phyloP scores from a whole-genome alignment of 2,113 vertebrate species.

The Hepsetus odoe region DNA sequence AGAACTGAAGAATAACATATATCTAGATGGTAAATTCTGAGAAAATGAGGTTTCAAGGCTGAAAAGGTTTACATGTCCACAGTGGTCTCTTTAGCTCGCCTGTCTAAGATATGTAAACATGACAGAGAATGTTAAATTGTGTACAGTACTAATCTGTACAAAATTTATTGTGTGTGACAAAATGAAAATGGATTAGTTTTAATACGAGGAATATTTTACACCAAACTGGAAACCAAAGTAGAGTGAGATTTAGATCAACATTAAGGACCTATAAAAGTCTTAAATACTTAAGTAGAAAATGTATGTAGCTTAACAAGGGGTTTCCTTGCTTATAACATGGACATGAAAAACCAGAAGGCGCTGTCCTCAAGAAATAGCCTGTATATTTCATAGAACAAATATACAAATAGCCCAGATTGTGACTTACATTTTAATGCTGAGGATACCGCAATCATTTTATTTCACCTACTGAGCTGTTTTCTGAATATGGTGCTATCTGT shows the following conservation, averaged over 20 bases:
- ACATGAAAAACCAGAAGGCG: not conserved
- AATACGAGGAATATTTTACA: not conserved
- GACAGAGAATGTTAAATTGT: not conserved
- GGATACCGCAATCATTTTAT: not conserved
- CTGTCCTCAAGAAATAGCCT: not conserved
- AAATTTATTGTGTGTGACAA: not conserved
- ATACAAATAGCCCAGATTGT: not conserved
- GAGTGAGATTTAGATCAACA: too few relatives aligned
- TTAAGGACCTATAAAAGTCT: too few relatives aligned
- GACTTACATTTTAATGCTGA: not conserved
- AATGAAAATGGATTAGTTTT: not conserved
- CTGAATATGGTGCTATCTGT: constrained; percentile 20
- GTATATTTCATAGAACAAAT: not conserved
- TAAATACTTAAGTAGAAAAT: too few relatives aligned
- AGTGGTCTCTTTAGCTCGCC: not conserved
- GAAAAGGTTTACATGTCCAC: not conserved
- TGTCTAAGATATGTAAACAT: not conserved
- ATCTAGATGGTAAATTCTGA: not conserved
- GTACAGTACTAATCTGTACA: too few relatives aligned
- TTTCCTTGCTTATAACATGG: not conserved
- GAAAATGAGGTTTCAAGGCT: not conserved
- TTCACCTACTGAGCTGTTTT: constrained; percentile 5
- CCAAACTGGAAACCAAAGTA: not conserved
- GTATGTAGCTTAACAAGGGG: too few relatives aligned
- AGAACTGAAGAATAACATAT: not conserved